phyloP scores from a whole-genome alignment of 2,113 vertebrate species.

The Rhinolophus sinicus region DNA sequence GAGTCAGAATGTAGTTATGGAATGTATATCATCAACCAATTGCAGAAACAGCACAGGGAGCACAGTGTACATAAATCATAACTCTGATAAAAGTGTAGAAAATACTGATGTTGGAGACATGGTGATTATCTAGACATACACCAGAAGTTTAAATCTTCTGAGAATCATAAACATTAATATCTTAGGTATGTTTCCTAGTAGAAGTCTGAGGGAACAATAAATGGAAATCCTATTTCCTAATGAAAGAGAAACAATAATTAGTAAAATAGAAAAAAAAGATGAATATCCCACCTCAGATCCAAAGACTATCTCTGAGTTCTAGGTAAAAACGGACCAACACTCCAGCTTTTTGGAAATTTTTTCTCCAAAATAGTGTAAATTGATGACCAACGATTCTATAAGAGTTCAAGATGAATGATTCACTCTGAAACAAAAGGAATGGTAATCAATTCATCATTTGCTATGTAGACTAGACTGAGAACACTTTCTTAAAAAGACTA shows the following conservation, averaged over 20 bases:
- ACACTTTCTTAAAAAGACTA: background rate
- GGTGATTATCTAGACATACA: background rate
- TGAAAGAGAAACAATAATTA: background rate
- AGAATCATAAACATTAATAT: background rate
- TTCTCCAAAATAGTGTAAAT: background rate
- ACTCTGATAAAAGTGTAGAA: accelerated
- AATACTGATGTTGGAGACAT: background rate
- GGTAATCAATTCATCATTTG: background rate
- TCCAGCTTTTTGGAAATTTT: background rate
- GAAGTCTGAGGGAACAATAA: background rate
- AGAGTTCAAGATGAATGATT: background rate
- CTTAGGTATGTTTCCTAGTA: background rate
- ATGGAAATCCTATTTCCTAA: background rate
- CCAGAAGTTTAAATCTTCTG: background rate
- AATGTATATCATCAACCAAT: background rate
- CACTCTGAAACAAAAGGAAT: background rate
- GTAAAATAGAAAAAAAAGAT: background rate
- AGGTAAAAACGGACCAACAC: background rate
- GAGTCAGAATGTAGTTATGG: background rate
- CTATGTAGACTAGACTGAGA: background rate
- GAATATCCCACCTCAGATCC: background rate
- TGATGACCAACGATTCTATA: background rate
- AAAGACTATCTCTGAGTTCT: background rate
- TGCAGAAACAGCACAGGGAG: accelerated
- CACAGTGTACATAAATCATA: background rate